phyloP scores from a whole-genome alignment of 1,140 invertebrate species.

The Drosophila subpulchrella region DNA sequence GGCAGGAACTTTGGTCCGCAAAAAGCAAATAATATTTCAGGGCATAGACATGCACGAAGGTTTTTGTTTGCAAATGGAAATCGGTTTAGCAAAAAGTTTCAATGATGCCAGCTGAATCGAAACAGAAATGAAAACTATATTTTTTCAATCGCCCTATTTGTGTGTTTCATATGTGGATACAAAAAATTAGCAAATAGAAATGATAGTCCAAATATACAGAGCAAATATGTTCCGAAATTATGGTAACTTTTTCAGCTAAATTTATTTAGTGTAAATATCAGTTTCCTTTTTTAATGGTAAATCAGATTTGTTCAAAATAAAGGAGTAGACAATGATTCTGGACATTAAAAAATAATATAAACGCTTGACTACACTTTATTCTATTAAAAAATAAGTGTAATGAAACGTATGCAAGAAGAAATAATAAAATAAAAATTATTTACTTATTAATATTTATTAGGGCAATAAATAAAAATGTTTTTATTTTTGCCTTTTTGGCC shows the following conservation, averaged over 20 bases:
- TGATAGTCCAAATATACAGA: conserved; percentile 13
- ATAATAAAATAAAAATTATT: no score
- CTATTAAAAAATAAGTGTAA: no score
- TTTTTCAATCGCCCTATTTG: background rate
- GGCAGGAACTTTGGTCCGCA: conserved; percentile 17
- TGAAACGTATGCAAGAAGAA: no score
- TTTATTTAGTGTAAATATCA: conserved; percentile 12
- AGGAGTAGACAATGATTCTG: no score
- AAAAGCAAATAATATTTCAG: conserved; percentile 44
- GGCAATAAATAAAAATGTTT: no score
- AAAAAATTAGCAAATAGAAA: conserved; percentile 1
- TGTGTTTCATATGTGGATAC: background rate
- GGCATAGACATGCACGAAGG: conserved; percentile 14
- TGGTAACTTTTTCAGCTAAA: conserved; percentile 10
- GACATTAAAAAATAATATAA: no score
- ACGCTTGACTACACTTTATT: no score
- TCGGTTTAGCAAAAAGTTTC: conserved; percentile 42
- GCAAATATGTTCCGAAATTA: conserved; percentile 18
- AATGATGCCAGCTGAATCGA: conserved; percentile 1
- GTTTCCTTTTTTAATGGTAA: background rate
- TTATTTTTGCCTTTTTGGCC: background rate
- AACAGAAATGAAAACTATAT: conserved; percentile 14
- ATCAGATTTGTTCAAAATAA: background rate
- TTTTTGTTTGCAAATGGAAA: conserved; percentile 44
- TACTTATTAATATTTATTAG: no score